phyloP scores from a whole-genome alignment of 2,113 vertebrate species.

The Dromiciops gliroides region DNA sequence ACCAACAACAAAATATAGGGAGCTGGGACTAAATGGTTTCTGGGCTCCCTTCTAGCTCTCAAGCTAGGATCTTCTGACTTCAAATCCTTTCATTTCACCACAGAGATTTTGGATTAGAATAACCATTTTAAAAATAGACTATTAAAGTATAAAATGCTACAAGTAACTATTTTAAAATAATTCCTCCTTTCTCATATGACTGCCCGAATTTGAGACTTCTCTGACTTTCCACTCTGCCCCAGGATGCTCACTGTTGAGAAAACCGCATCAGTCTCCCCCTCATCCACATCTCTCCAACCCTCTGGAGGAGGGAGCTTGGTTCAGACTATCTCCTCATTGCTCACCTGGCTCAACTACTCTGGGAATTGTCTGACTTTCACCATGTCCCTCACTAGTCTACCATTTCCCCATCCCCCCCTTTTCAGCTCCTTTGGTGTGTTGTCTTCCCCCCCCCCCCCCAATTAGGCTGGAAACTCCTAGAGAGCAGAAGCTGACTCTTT shows the following conservation, averaged over 20 bases:
- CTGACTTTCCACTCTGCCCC: neutral
- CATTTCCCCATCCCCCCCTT: neutral
- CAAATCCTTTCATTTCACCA: neutral
- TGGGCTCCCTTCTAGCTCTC: neutral
- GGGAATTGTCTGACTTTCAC: neutral
- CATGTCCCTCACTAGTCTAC: neutral
- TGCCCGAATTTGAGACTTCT: neutral
- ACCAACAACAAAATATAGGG: neutral
- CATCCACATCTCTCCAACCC: neutral
- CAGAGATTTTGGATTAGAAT: neutral
- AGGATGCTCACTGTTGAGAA: neutral
- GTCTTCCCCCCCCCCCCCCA: neutral
- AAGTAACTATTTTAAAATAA: neutral
- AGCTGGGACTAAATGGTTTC: neutral
- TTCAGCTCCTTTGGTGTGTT: neutral
- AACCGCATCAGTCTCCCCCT: neutral
- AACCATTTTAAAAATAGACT: neutral
- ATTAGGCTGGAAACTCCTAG: neutral
- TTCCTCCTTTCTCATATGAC: neutral
- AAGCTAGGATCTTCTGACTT: neutral
- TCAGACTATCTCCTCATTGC: neutral
- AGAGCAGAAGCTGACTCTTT: neutral
- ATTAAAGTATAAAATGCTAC: neutral
- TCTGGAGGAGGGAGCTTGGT: neutral
- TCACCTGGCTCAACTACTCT: neutral